Conservation (phyloP, 2,797 vertebrate genomes). For the Rhabdophis nuchalis region DNA sequence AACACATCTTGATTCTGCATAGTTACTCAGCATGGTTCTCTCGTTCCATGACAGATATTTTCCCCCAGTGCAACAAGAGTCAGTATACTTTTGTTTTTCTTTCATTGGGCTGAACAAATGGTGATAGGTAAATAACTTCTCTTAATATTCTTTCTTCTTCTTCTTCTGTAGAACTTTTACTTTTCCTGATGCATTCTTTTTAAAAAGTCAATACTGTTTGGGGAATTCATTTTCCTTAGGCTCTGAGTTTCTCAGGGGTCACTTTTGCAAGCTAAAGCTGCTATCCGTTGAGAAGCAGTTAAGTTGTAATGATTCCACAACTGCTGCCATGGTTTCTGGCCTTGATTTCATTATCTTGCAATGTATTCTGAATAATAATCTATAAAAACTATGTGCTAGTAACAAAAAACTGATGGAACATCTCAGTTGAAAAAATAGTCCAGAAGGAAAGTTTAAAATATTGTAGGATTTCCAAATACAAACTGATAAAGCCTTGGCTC, state of each 20-base stretch:
- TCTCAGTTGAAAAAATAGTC: neutral
- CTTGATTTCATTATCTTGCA: neutral
- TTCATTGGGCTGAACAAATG: neutral
- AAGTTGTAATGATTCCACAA: neutral
- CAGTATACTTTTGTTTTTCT: neutral
- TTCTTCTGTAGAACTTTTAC: neutral
- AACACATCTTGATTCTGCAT: neutral
- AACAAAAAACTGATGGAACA: neutral
- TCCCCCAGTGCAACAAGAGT: neutral
- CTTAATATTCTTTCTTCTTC: neutral
- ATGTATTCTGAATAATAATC: neutral
- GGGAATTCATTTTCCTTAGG: neutral
- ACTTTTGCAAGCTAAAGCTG: neutral
- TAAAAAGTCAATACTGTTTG: neutral
- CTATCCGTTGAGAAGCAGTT: neutral
- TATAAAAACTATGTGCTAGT: neutral
- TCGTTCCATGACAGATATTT: neutral
- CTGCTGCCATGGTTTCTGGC: neutral
- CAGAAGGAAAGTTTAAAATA: neutral
- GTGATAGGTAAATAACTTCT: neutral
- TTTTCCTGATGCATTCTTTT: neutral
- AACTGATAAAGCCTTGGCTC: neutral
- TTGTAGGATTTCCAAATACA: neutral
- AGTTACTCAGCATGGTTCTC: neutral
- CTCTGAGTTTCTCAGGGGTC: neutral